Conservation (phyloP, 1,140 invertebrate genomes). For the Drosophila aff. region DNA sequence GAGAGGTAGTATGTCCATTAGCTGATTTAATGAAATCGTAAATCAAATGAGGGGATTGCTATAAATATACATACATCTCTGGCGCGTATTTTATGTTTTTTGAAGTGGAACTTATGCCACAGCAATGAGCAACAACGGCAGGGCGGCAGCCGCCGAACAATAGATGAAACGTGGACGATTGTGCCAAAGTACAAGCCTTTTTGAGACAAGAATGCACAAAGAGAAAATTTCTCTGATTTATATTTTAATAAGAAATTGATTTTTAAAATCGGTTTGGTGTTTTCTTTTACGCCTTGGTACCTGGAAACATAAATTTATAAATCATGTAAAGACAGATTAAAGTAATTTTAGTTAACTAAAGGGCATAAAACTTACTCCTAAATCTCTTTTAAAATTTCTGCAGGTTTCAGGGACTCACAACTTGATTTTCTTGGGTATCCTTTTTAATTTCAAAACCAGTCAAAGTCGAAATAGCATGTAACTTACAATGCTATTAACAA, state of each 20-base stretch:
- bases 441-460: background rate
- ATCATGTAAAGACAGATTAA: no score
- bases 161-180: conserved; percentile 83
- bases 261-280: background rate
- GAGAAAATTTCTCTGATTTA: background rate
- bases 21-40: conserved; percentile 84
- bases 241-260: background rate
- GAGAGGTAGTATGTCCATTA: conserved; percentile 73
- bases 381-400: background rate
- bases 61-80: conserved; percentile 60
- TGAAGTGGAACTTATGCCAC: conserved; percentile 80
- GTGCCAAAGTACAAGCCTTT: conserved; percentile 57
- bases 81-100: conserved; percentile 82
- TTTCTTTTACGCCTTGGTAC: background rate
- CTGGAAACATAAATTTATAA: no score
- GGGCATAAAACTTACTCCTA: no score
- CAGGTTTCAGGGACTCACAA: background rate
- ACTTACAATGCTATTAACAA: background rate
- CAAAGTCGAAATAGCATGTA: background rate
- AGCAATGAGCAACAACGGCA: conserved; percentile 43
- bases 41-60: conserved; percentile 81
- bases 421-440: no score
- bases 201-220: conserved; percentile 9
- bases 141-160: conserved; percentile 58
- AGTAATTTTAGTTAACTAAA: no score